These are phyloP conservation scores for Oligia fasciuncula DNA, from an alignment of 2,888 invertebrate species.

Conservation along the genomic window DNA sequence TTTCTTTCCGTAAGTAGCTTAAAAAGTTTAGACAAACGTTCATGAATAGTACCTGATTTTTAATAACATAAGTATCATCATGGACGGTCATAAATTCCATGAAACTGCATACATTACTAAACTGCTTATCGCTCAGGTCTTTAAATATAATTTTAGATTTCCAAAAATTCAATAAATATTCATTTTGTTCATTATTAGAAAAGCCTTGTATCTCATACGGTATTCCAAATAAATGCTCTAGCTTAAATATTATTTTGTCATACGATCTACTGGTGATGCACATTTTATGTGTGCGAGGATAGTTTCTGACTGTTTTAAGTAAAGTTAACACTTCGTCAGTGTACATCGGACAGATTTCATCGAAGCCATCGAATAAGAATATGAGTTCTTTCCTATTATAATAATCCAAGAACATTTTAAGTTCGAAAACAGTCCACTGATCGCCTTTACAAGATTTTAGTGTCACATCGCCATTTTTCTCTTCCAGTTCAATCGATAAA, in stretches of 20 bases:
- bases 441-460: conserved; percentile 22
- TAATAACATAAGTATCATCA: not conserved
- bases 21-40: conserved; percentile 27
- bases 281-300: conserved; percentile 31
- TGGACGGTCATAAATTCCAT: conserved; percentile 29
- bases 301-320: conserved; percentile 17
- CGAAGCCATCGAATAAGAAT: conserved; percentile 62
- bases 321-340: conserved; percentile 37
- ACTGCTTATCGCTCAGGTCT: conserved; percentile 24
- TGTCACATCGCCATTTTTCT: not conserved
- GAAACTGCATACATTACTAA: conserved; percentile 40
- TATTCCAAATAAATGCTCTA: conserved; percentile 28
- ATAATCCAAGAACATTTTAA: conserved; percentile 50
- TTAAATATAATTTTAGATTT: conserved; percentile 35
- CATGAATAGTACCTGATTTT: not conserved
- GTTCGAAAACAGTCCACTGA: conserved; percentile 18
- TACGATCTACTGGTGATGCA: conserved; percentile 61
- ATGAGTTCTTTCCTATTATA: conserved; percentile 47
- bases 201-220: conserved; percentile 32
- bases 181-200: conserved; percentile 17
- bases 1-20: conserved; percentile 14
- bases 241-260: conserved; percentile 36
- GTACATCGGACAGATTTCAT: conserved; percentile 61
- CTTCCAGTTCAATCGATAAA: conserved; percentile 10
- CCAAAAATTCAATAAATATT: conserved; percentile 47